Evolutionary conservation across 2,113 vertebrate genomes (phyloP).

Genomic region (Cynocephalus volans): DNA sequence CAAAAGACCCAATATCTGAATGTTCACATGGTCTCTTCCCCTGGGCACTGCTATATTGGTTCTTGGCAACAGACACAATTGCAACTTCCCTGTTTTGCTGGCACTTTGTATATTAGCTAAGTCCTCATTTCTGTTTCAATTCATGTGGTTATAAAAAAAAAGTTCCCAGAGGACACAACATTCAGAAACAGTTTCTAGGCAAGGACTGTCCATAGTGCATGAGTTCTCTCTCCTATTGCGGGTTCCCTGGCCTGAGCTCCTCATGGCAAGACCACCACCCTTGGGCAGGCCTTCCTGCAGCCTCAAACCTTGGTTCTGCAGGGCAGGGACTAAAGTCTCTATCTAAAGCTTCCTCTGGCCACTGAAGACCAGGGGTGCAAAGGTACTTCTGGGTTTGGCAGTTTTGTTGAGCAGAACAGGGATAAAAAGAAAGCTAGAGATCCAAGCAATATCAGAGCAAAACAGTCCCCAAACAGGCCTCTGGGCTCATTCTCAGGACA

Average conservation of each 20-base stretch:
- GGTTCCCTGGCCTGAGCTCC: neutral
- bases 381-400: constrained; percentile 14
- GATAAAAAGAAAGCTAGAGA: constrained; percentile 29
- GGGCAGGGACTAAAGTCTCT: neutral
- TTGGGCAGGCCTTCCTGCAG: neutral
- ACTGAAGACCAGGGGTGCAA: neutral
- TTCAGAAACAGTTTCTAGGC: constrained; percentile 1
- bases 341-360: neutral
- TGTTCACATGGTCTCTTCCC: neutral
- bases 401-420: constrained; percentile 20
- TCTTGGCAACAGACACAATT: neutral
- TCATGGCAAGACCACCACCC: neutral
- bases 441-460: neutral
- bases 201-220: neutral
- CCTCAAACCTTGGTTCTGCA: constrained; percentile 11
- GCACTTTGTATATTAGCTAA: neutral
- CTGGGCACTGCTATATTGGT: neutral
- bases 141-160: neutral
- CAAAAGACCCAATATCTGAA: neutral
- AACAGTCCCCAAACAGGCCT: neutral
- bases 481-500: neutral
- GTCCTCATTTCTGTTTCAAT: constrained; percentile 46
- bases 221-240: neutral
- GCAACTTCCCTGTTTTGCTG: neutral
- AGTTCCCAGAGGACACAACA: neutral